Evolutionary conservation across 2,797 vertebrate genomes (phyloP).

Genomic region (Falco concolor): DNA sequence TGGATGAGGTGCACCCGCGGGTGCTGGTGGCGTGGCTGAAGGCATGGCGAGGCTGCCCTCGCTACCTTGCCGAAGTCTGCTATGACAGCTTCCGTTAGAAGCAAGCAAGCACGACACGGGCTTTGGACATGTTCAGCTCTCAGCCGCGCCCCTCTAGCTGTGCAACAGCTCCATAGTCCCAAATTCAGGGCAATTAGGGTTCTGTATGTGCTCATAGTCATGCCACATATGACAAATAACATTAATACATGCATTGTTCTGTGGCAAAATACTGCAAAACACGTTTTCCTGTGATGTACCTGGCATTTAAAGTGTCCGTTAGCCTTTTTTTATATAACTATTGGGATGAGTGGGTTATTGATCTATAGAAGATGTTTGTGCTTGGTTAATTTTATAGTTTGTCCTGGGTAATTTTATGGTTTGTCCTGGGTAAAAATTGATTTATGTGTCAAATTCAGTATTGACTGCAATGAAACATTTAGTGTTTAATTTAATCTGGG

Average conservation of each 20-base stretch:
- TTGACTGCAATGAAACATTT: neutral
- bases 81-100: neutral
- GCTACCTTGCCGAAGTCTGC: neutral
- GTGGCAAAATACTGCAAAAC: neutral
- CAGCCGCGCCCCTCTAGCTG: neutral
- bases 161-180: neutral
- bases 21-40: neutral
- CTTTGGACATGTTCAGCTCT: neutral
- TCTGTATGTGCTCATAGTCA: accelerated
- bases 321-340: neutral
- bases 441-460: neutral
- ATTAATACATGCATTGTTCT: neutral
- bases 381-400: neutral
- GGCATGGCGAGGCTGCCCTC: neutral
- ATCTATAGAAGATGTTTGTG: neutral
- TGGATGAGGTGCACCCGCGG: neutral
- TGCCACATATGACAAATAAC: neutral
- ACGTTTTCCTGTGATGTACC: neutral
- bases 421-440: neutral
- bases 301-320: neutral
- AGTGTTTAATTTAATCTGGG: neutral
- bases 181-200: neutral
- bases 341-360: neutral
- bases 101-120: neutral
- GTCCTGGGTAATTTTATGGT: neutral